Percentiles rank a stretch among this genome's conserved stretches.
These are phyloP conservation scores for Pyrgilauda ruficollis DNA, from an alignment of 2,113 vertebrate species.

Conservation along the genomic window DNA sequence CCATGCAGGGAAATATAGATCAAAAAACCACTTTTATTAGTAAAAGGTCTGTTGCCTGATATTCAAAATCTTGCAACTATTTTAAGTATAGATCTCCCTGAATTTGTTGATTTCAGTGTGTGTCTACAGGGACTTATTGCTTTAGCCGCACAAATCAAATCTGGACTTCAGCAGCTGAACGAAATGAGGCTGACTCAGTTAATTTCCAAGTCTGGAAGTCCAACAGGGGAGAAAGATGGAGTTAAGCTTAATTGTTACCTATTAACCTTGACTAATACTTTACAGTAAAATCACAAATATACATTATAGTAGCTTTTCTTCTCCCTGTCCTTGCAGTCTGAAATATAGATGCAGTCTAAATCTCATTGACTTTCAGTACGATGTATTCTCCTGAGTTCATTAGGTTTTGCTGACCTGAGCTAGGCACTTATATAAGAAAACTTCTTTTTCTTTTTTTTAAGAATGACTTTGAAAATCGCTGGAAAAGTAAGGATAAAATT, in stretches of 20 bases:
- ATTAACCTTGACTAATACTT: conserved; percentile 15
- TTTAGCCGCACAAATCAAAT: not conserved
- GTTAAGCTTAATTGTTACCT: not conserved
- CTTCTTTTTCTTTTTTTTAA: not conserved
- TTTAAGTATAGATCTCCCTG: not conserved
- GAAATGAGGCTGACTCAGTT: not conserved
- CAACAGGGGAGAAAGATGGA: not conserved
- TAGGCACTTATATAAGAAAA: not conserved
- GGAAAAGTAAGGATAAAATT: not conserved
- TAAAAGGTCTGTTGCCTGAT: not conserved
- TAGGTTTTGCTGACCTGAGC: not conserved
- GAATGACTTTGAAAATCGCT: not conserved
- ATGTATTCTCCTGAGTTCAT: not conserved
- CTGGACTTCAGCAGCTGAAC: not conserved
- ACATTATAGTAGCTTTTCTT: not conserved
- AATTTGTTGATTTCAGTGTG: not conserved
- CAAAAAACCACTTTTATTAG: not conserved
- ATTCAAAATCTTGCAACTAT: not conserved
- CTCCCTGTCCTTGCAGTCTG: not conserved
- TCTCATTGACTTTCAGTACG: not conserved
- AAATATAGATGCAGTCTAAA: not conserved
- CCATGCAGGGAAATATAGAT: not conserved
- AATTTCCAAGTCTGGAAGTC: not conserved
- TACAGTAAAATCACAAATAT: not conserved
- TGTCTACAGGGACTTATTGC: not conserved